Conservation (phyloP, 2,888 invertebrate genomes). For the Eumacrocentrus americanus region DNA sequence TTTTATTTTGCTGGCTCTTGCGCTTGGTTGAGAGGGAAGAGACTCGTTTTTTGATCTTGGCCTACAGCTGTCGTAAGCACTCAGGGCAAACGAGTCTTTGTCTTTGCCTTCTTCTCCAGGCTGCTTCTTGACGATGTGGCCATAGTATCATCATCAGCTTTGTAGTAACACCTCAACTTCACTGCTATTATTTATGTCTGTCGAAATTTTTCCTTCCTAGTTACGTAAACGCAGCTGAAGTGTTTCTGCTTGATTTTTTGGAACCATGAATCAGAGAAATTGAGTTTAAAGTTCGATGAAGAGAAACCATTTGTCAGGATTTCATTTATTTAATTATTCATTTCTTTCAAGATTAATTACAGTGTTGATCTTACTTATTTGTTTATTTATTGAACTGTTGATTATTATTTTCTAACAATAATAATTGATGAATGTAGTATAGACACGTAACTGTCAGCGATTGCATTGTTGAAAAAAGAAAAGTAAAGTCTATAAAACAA, state of each 20-base stretch:
- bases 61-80: conserved; percentile 18
- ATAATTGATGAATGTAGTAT: no score
- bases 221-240: not conserved
- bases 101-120: not conserved
- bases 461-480: conserved; percentile 12
- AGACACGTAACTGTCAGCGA: no score
- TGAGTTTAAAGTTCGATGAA: not conserved
- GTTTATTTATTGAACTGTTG: no score
- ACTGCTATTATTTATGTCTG: not conserved
- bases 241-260: not conserved
- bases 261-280: not conserved
- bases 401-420: no score
- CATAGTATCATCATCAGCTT: not conserved
- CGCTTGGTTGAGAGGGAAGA: not conserved
- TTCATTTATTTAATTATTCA: not conserved
- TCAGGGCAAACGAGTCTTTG: conserved; percentile 17
- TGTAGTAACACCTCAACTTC: not conserved
- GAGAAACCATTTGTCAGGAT: not conserved
- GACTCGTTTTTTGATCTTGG: conserved; percentile 15
- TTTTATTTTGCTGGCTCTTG: not conserved
- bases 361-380: conserved; percentile 26
- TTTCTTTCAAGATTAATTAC: not conserved
- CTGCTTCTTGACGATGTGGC: not conserved
- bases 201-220: conserved; percentile 1
- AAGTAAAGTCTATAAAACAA: not conserved